These are phyloP conservation scores for Ganaspis sp. DNA, from an alignment of 1,140 invertebrate genomes.

Conservation along the genomic window DNA sequence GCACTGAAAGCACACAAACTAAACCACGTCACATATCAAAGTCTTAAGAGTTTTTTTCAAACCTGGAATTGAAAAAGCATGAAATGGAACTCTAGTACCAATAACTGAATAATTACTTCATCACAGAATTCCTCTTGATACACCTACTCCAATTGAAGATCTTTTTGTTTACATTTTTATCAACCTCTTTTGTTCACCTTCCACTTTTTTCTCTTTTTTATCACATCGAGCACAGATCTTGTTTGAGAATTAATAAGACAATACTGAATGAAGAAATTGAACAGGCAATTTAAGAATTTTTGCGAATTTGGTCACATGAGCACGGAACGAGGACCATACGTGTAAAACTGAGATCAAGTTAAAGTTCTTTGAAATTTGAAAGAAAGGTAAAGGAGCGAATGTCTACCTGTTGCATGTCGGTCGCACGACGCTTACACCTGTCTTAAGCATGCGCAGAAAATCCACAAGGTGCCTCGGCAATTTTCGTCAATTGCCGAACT, in stretches of 20 bases:
- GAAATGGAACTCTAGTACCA: neutral
- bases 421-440: constrained; percentile 32
- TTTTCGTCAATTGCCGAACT: constrained; percentile 28
- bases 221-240: neutral
- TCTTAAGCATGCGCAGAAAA: constrained; percentile 34
- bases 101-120: neutral
- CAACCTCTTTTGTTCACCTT: neutral
- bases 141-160: neutral
- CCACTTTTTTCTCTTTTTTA: neutral
- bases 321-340: neutral
- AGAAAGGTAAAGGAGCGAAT: constrained; percentile 34
- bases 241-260: neutral
- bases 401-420: constrained; percentile 51
- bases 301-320: neutral
- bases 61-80: constrained; percentile 24
- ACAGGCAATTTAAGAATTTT: neutral
- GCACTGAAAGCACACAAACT: constrained; percentile 7
- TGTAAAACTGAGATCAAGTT: constrained; percentile 16
- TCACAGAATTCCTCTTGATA: neutral
- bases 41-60: neutral
- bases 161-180: constrained; percentile 14
- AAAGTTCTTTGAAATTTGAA: constrained; percentile 44
- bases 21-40: neutral
- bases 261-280: neutral
- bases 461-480: neutral